A percentile compares a stretch with the other conserved stretches of the same genome.
phyloP scores from a whole-genome alignment of 2,797 vertebrate genomes.

The Margarornis squamiger region DNA sequence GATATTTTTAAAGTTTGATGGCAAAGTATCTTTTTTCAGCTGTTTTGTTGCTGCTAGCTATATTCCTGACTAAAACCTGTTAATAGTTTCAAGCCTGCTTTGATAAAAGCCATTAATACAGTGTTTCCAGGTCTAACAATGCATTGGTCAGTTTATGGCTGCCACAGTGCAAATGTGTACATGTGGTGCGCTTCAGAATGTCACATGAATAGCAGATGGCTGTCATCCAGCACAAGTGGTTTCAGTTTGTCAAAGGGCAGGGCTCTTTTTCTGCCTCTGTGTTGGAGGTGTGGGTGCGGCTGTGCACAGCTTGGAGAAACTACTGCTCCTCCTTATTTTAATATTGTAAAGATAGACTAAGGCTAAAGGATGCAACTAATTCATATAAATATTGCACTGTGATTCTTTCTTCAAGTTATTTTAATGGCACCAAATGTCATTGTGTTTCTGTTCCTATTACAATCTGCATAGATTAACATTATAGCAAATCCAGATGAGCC shows the following conservation, averaged over 20 bases:
- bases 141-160: not conserved
- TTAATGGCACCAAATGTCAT: constrained; percentile 47
- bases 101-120: not conserved
- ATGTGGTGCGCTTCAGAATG: not conserved
- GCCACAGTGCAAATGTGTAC: not conserved
- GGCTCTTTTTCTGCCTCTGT: not conserved
- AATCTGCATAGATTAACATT: constrained; percentile 63
- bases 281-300: not conserved
- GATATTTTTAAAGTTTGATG: not conserved
- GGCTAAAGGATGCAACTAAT: constrained; percentile 8
- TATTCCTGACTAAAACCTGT: not conserved
- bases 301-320: not conserved
- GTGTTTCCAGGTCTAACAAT: not conserved
- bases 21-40: not conserved
- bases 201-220: not conserved
- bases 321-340: not conserved
- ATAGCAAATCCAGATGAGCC: constrained; percentile 58
- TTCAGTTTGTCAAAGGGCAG: not conserved
- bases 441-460: constrained; percentile 45
- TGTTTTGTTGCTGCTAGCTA: not conserved
- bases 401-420: constrained; percentile 33
- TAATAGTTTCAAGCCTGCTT: not conserved
- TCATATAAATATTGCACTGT: not conserved
- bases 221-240: not conserved
- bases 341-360: not conserved